Conservation (phyloP, 2,797 vertebrate species). For the Sebastes minor region DNA sequence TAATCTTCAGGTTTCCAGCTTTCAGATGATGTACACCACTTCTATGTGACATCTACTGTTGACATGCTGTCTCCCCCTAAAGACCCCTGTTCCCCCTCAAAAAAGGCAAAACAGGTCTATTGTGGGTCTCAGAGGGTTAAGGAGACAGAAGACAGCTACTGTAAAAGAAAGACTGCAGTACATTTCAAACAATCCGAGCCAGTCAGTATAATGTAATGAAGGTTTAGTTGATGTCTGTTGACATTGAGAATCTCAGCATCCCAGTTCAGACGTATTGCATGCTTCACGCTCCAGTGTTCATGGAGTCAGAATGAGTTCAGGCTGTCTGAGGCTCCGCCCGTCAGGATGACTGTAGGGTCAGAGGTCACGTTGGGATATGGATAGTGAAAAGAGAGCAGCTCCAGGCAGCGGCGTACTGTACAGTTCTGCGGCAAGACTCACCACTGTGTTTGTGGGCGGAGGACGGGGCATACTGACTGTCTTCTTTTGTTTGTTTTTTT, state of each 20-base stretch:
- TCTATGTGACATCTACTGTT: too few species aligned
- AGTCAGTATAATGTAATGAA: conserved; percentile 24
- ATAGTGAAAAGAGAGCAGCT: conserved; percentile 30
- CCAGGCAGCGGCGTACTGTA: conserved; percentile 14
- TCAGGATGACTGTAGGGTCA: conserved; percentile 60
- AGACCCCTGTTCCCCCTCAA: too few species aligned
- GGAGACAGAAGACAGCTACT: neutral
- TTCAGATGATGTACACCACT: too few species aligned
- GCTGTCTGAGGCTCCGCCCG: conserved; percentile 55
- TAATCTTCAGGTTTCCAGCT: too few species aligned
- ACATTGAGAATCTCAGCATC: conserved; percentile 35
- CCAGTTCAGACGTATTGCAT: conserved; percentile 25
- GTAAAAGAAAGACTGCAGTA: neutral
- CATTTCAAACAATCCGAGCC: conserved; percentile 5
- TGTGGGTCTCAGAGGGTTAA: neutral
- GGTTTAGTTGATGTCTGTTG: conserved; percentile 46
- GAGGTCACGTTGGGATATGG: conserved; percentile 43
- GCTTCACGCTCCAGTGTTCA: conserved; percentile 61
- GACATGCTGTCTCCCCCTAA: too few species aligned
- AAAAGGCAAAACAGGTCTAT: too few species aligned
- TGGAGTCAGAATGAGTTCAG: conserved; percentile 31
- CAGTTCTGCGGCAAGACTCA: conserved; percentile 3
- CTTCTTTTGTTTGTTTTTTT: conserved; percentile 17
- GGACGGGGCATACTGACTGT: neutral
- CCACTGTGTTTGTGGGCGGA: conserved; percentile 44